Evolutionary conservation across 2,888 invertebrate species (phyloP).

Genomic region (Amiota communis): DNA sequence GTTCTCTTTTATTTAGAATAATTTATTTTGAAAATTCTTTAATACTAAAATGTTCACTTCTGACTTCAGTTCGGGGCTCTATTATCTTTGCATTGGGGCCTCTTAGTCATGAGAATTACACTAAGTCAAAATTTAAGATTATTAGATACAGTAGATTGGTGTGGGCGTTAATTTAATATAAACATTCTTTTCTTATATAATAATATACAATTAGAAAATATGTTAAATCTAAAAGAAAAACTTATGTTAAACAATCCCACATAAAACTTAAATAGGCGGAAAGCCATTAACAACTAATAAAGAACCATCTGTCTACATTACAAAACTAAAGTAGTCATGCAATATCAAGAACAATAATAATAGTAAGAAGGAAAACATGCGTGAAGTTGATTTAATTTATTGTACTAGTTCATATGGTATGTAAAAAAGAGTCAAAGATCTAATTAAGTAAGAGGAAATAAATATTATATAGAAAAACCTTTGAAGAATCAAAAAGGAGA

Average conservation of each 20-base stretch:
- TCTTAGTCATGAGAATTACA: too few relatives aligned
- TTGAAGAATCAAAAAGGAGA: slow-evolving; percentile 11
- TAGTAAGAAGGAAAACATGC: too few relatives aligned
- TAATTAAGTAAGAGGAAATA: slow-evolving; percentile 23
- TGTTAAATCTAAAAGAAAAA: not conserved
- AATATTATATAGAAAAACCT: slow-evolving; percentile 1
- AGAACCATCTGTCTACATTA: not conserved
- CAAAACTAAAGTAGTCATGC: not conserved
- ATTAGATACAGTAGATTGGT: too few relatives aligned
- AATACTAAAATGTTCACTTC: too few relatives aligned
- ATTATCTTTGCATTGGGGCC: too few relatives aligned
- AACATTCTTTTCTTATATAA: too few relatives aligned
- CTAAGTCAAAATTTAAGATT: too few relatives aligned
- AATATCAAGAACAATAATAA: not conserved
- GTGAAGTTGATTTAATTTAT: not conserved
- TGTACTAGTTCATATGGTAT: not conserved
- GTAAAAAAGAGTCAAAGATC: not conserved
- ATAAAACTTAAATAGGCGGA: slow-evolving; percentile 15
- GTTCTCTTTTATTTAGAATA: too few relatives aligned
- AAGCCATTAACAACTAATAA: not conserved
- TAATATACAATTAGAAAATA: not conserved
- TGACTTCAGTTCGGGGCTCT: too few relatives aligned
- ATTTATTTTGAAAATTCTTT: too few relatives aligned
- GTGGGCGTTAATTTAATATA: too few relatives aligned
- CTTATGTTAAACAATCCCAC: not conserved